Evolutionary conservation across 1,140 invertebrate genomes (phyloP), one percentile per base, ranked within the genome.

Genomic region (Zaprionus kolodkinae): DNA sequence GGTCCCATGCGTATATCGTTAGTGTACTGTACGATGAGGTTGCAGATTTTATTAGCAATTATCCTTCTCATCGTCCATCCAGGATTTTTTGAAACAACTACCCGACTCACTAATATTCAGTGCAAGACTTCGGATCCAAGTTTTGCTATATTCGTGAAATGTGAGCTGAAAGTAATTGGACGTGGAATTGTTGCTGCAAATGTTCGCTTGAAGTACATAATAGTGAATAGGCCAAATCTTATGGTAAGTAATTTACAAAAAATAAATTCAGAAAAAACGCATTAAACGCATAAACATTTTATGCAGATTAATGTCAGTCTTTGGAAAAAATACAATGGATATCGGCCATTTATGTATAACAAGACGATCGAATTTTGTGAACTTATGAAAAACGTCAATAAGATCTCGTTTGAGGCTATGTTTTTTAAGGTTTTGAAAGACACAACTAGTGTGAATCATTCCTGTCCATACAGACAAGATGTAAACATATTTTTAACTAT

Each of bases 91-190:
- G 35, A 9, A 15, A 21, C 27, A 15, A 10, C 11, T 0, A 25
- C 11, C 1, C 45, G 33, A 7, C n/a, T 72, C 7, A 76, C 69
- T 4, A 72, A 67, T 15, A 10, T 76, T 11, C 9, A 67, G 17
- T 76, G 74, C 33, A 30, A 38, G 6, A n/a, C 21, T 3, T 50
- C 40, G 6, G 65, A 78, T 7, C 48, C 21, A 40, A 13, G 54
- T 3, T 69, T 43, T 27, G 55, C 13, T 3, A 48, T 10, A 4
- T 33, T 69, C 3, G 33, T 21, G 2, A 27, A 57, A 33, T 81
- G 76, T 13, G 57, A 79, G 13, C 38, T 81, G 0, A 72, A 76
- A 10, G 17, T 75, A 5, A 10, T 67, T 1, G 48, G 55, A 6
- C 74, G 68, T 11, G 56, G 63, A 0, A n/a, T n/a, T n/a, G n/a